These are phyloP conservation scores for Bubo scandiacus DNA, from an alignment of 2,113 vertebrate species.

Conservation along the genomic window DNA sequence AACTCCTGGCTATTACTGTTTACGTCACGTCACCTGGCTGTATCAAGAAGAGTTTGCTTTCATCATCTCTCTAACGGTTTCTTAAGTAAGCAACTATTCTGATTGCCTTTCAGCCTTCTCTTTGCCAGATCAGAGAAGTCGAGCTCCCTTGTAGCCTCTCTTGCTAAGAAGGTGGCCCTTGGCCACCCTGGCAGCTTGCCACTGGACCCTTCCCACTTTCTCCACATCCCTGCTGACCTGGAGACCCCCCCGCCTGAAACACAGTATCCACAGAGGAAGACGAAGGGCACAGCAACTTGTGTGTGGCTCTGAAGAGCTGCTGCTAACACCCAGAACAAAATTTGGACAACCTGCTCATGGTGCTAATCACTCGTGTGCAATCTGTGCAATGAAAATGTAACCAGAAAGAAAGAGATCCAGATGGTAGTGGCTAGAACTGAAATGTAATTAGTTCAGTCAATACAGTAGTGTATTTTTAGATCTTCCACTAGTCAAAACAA, in stretches of 20 bases:
- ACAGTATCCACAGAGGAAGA: not conserved
- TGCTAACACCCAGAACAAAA: slow-evolving; percentile 30
- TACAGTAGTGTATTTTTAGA: slow-evolving; percentile 56
- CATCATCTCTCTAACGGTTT: not conserved
- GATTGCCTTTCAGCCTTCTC: not conserved
- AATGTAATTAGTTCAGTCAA: slow-evolving; percentile 34
- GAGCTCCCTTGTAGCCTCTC: not conserved
- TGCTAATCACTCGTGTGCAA: slow-evolving; percentile 28
- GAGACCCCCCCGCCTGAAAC: fast-evolving
- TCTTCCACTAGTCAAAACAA: slow-evolving; percentile 54
- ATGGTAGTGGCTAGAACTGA: slow-evolving; percentile 51
- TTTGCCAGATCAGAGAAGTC: not conserved
- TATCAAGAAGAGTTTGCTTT: not conserved
- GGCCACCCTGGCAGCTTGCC: not conserved
- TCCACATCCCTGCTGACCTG: not conserved
- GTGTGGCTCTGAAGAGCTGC: not conserved
- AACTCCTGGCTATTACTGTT: not conserved
- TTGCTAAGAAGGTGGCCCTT: not conserved
- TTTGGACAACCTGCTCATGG: slow-evolving; percentile 6
- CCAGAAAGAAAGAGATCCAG: slow-evolving; percentile 36
- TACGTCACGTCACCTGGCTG: not conserved
- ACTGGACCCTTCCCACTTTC: not conserved
- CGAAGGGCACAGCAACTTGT: not conserved
- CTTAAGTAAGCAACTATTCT: not conserved
- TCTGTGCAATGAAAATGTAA: slow-evolving; percentile 36